These are phyloP conservation scores for Thamnophis elegans DNA, from an alignment of 2,797 vertebrate species.

Conservation along the genomic window DNA sequence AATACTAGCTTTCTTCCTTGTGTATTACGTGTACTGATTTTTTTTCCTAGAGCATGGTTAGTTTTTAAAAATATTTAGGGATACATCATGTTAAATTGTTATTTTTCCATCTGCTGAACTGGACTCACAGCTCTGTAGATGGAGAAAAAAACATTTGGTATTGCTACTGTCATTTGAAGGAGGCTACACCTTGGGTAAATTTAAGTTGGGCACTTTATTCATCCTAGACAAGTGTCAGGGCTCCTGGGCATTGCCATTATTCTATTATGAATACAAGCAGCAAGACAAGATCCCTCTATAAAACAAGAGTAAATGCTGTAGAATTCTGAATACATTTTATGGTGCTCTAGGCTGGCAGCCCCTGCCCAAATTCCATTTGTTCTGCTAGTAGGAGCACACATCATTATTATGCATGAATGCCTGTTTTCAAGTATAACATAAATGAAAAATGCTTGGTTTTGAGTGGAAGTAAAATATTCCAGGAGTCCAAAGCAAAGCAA, in stretches of 20 bases:
- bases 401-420: constrained; percentile 24
- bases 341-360: constrained; percentile 34
- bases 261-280: constrained; percentile 20
- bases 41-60: neutral
- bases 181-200: neutral
- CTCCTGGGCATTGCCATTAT: constrained; percentile 37
- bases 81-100: neutral
- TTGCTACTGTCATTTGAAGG: neutral
- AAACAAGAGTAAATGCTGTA: constrained; percentile 37
- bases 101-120: neutral
- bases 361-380: constrained; percentile 48
- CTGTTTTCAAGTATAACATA: constrained; percentile 22
- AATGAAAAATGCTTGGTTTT: constrained; percentile 56
- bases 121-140: neutral
- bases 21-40: too few species aligned
- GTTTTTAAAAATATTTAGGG: neutral
- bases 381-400: constrained; percentile 40
- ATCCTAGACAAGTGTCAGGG: neutral
- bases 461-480: constrained; percentile 30
- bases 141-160: neutral
- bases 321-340: constrained; percentile 38
- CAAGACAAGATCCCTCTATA: neutral
- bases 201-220: constrained; percentile 5
- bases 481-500: constrained; percentile 14
- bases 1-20: neutral